Percentiles rank a stretch among this genome's conserved stretches.
phyloP scores from a whole-genome alignment of 2,888 invertebrate species.

The Coenonympha arcania region DNA sequence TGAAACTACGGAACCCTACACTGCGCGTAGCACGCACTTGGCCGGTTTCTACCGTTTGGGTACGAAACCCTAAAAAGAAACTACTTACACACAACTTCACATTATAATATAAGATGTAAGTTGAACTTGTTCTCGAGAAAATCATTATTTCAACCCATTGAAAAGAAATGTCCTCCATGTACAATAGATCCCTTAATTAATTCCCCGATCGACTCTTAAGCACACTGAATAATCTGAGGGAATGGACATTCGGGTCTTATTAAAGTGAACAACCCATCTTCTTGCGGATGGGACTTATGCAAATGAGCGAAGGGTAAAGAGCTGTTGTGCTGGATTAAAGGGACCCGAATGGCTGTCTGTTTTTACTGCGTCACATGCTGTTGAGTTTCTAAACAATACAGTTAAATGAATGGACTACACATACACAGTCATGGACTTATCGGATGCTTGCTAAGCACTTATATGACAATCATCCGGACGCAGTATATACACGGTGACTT shows the following conservation, averaged over 20 bases:
- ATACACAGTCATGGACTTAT: conserved; percentile 5
- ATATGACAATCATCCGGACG: too few relatives aligned
- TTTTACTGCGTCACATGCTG: conserved; percentile 66
- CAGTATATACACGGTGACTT: too few relatives aligned
- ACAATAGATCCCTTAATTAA: conserved; percentile 23
- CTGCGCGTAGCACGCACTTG: too few relatives aligned
- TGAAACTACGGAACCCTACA: too few relatives aligned
- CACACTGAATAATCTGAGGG: conserved; percentile 47
- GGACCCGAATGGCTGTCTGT: conserved; percentile 51
- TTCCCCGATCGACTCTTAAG: conserved; percentile 24
- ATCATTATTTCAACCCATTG: neutral
- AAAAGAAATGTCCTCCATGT: neutral
- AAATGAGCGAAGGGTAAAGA: conserved; percentile 63
- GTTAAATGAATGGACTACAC: conserved; percentile 14
- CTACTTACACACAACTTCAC: too few relatives aligned
- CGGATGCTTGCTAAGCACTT: neutral
- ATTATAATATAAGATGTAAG: too few relatives aligned
- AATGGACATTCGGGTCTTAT: conserved; percentile 54
- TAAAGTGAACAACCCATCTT: conserved; percentile 62
- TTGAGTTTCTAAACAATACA: conserved; percentile 25
- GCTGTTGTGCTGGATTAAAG: conserved; percentile 54
- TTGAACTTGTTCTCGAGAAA: too few relatives aligned
- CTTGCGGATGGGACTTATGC: conserved; percentile 64
- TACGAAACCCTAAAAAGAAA: too few relatives aligned
- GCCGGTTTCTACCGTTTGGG: too few relatives aligned